These are phyloP conservation scores for Pseudomugil tenellus DNA, from an alignment of 2,797 vertebrate genomes.

Conservation along the genomic window DNA sequence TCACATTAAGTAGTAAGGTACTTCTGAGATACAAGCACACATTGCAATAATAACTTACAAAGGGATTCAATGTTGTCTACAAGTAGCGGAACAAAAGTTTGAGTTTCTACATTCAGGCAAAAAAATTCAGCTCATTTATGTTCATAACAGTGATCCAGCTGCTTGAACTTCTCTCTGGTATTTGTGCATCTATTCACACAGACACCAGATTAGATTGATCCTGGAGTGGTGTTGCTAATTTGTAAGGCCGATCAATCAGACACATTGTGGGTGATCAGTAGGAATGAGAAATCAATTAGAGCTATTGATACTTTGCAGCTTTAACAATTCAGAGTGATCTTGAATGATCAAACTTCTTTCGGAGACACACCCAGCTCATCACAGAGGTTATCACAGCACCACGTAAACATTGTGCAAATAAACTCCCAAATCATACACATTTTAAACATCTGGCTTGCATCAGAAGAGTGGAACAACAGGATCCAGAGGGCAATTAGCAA, in stretches of 20 bases:
- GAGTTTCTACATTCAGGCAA: constrained; percentile 60
- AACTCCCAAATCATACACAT: constrained; percentile 56
- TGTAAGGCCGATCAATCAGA: constrained; percentile 68
- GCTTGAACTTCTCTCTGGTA: constrained; percentile 33
- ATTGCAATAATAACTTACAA: constrained; percentile 59
- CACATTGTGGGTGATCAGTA: constrained; percentile 72
- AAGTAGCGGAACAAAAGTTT: constrained; percentile 44
- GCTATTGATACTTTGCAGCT: constrained; percentile 60
- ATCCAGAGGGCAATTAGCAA: constrained; percentile 36
- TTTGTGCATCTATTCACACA: constrained; percentile 33
- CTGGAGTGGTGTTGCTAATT: constrained; percentile 61
- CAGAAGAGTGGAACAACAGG: constrained; percentile 43
- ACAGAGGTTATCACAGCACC: constrained; percentile 61
- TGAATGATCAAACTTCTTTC: constrained; percentile 53
- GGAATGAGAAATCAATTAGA: constrained; percentile 75
- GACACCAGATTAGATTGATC: constrained; percentile 54
- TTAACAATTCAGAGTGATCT: constrained; percentile 51
- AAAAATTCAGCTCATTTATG: constrained; percentile 45
- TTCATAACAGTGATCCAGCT: constrained; percentile 10
- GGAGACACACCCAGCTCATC: constrained; percentile 62
- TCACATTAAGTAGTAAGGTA: constrained; percentile 65
- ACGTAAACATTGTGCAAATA: constrained; percentile 67
- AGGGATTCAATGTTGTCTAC: constrained; percentile 42
- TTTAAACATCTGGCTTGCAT: constrained; percentile 56
- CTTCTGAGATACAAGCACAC: constrained; percentile 54